These are phyloP conservation scores for Bolborhynchus lineola DNA, from an alignment of 2,113 vertebrate species.

Conservation along the genomic window DNA sequence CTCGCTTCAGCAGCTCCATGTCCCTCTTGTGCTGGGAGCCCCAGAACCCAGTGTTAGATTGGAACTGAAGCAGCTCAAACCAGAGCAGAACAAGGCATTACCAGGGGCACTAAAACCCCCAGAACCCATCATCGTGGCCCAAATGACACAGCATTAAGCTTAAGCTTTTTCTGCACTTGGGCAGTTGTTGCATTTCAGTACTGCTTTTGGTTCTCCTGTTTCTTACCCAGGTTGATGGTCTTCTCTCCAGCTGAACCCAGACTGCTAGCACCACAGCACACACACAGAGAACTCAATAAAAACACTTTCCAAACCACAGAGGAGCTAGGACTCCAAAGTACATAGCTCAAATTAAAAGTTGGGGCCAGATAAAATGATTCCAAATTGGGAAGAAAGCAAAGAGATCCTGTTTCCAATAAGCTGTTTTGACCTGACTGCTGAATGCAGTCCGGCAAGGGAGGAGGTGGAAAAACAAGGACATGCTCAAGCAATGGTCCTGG, in stretches of 20 bases:
- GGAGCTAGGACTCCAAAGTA: constrained; percentile 35
- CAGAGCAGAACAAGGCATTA: neutral
- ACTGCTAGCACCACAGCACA: neutral
- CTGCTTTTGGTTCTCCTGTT: neutral
- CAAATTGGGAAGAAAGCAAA: constrained; percentile 43
- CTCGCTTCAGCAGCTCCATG: neutral
- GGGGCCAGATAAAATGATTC: constrained; percentile 52
- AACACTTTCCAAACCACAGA: constrained; percentile 51
- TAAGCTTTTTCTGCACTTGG: neutral
- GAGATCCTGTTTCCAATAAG: constrained; percentile 51
- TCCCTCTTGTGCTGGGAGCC: neutral
- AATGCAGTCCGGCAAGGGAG: constrained; percentile 29
- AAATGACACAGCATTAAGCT: neutral
- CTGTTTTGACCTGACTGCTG: constrained; percentile 49
- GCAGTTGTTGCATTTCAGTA: neutral
- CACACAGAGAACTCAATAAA: constrained; percentile 18
- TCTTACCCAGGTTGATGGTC: constrained; percentile 32
- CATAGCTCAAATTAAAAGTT: constrained; percentile 38
- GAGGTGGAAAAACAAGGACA: constrained; percentile 58
- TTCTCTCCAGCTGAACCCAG: constrained; percentile 5
- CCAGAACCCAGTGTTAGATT: neutral
- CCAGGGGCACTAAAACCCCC: neutral
- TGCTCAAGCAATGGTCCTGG: constrained; percentile 45
- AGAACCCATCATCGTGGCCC: neutral
- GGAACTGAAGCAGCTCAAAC: neutral